These are phyloP conservation scores for Steinernema hermaphroditum DNA, from an alignment of 2,888 invertebrate species.

Conservation along the genomic window DNA sequence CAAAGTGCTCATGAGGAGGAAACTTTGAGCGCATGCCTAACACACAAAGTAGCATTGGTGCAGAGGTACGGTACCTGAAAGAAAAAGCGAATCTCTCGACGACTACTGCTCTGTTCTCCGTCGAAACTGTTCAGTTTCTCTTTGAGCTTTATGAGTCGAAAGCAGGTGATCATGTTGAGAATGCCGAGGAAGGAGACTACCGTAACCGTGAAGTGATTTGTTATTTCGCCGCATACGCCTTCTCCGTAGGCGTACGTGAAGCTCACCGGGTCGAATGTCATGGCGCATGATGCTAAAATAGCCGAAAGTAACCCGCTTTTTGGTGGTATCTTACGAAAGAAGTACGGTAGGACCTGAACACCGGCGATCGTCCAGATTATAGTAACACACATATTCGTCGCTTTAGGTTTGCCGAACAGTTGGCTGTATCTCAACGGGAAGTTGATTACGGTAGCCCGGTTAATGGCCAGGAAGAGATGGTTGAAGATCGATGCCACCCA, in stretches of 20 bases:
- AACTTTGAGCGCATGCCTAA: neutral
- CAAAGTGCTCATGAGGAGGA: neutral
- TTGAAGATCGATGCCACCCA: neutral
- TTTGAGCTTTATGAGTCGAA: neutral
- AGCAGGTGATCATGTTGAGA: neutral
- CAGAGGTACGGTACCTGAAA: neutral
- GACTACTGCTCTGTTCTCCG: too few species aligned
- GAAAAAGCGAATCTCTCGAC: neutral
- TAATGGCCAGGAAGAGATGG: neutral
- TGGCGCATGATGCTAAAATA: neutral
- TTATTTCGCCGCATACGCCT: neutral
- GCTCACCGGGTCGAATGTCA: neutral
- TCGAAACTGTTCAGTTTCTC: too few species aligned
- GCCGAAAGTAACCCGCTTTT: too few species aligned
- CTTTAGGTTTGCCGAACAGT: neutral
- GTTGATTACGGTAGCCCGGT: neutral
- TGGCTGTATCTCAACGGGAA: neutral
- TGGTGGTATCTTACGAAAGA: neutral
- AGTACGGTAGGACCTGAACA: neutral
- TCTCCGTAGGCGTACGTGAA: neutral
- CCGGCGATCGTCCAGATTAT: neutral
- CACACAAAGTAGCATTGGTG: neutral
- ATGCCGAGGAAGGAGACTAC: neutral
- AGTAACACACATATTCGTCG: neutral
- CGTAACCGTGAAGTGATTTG: neutral